Conservation (phyloP, 2,888 invertebrate genomes). For the Tetranychus piercei region DNA sequence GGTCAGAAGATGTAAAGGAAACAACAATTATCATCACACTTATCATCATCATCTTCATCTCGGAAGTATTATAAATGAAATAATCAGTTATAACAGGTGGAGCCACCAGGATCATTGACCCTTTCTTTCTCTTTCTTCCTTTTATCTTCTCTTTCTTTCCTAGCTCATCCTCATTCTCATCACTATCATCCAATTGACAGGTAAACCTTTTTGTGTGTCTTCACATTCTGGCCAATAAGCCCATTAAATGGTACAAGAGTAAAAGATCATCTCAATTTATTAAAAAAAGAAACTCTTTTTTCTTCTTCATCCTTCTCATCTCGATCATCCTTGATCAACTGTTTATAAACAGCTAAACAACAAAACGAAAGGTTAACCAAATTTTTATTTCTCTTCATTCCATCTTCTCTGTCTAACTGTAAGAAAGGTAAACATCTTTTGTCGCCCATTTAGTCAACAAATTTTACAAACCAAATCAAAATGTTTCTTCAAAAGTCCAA, state of each 20-base stretch:
- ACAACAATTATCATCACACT: background rate
- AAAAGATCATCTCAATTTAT: background rate
- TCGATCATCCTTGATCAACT: too few species aligned
- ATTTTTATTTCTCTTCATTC: too few species aligned
- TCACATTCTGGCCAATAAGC: background rate
- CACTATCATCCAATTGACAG: background rate
- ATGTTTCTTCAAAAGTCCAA: too few species aligned
- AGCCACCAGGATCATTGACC: constrained; percentile 7
- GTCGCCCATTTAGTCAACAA: too few species aligned
- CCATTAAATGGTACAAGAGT: background rate
- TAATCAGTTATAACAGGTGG: background rate
- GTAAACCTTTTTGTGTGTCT: background rate
- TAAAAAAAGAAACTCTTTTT: too few species aligned
- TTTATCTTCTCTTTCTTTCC: background rate
- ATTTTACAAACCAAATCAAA: too few species aligned
- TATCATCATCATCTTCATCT: background rate
- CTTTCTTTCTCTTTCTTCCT: constrained; percentile 11
- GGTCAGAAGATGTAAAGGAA: background rate
- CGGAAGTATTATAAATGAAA: background rate
- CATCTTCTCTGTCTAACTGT: too few species aligned
- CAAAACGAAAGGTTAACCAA: too few species aligned
- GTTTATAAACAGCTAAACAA: too few species aligned
- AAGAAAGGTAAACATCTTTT: too few species aligned
- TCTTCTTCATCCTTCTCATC: too few species aligned
- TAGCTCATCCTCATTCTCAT: background rate